Base-by-base conservation (phyloP, 1,140 invertebrate genomes). In the Chironomus tepperi region DNA sequence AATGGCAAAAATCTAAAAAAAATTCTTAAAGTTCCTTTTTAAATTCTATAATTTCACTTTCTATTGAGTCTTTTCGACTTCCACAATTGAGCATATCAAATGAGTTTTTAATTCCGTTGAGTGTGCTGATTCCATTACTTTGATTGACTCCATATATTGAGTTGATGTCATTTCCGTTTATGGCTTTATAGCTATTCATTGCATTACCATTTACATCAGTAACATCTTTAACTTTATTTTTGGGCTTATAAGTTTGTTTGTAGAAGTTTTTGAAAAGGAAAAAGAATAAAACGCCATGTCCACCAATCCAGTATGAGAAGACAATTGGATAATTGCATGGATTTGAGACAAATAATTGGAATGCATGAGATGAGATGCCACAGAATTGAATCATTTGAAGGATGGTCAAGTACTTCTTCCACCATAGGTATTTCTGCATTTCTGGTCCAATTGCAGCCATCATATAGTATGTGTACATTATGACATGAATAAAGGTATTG, bases 381-480 rank as follows among this genome's bases (percentile, higher is more conserved):
- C 93, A 80, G 78, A 94, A 94, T 80, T 94, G 92, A 7, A 92
- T 85, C 88, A 96, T 88, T 81, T 96, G 93, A 74, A 95, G 80
- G 0, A 86, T 84, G 0, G 94, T 96, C 42, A 96, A 82, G 79
- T 96, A 94, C 78, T 89, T 93, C 83, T 96, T 96, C 93, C 93
- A 96, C 93, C 93, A 95, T 3, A 95, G 83, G 79, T 90, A 93
- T 74, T 90, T 92, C 79, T 93, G 91, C 77, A 92, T 86, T 42
- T 87, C 83, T 0, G 93, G 91, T 47, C 93, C 93, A 64, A 94
- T 84, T 1, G 92, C 91, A 12, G 92, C 87, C 43, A 95, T 82
- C 64, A 93, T 83, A 82, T 96, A 96, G 81, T 96, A 96, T 0
- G 87, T 84, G 81, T 96, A 96, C 93, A 96, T 96, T 43, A 94